phyloP scores from a whole-genome alignment of 2,888 invertebrate species.

The Chouioia cunea region DNA sequence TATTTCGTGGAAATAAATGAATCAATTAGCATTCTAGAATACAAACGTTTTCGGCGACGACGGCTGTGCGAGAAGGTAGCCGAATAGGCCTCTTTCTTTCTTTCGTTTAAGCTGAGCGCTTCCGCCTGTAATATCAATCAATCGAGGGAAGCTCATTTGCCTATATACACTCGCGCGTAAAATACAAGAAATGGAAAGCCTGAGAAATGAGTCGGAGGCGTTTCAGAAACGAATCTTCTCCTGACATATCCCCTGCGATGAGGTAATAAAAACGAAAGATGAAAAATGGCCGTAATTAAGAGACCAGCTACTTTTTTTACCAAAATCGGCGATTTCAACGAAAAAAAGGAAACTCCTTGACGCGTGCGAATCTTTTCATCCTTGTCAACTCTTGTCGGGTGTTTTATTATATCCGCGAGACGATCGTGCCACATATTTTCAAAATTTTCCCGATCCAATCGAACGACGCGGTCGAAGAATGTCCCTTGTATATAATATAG shows the following conservation, averaged over 20 bases:
- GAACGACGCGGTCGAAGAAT: too few relatives aligned
- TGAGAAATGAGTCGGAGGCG: slow-evolving; percentile 21
- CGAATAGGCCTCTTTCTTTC: slow-evolving; percentile 10
- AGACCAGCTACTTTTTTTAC: slow-evolving; percentile 27
- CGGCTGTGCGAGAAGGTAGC: slow-evolving; percentile 16
- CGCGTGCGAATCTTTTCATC: too few relatives aligned
- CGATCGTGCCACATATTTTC: too few relatives aligned
- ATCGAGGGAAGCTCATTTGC: slow-evolving; percentile 40
- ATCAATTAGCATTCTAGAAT: slow-evolving; percentile 45
- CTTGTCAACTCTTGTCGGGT: not conserved
- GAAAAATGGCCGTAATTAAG: slow-evolving; percentile 42
- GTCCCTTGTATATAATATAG: too few relatives aligned
- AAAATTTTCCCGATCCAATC: not conserved
- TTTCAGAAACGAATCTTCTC: not conserved
- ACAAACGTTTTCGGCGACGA: slow-evolving; percentile 20
- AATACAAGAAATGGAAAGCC: slow-evolving; percentile 5
- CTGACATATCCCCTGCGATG: not conserved
- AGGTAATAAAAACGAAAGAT: slow-evolving; percentile 33
- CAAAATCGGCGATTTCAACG: slow-evolving; percentile 48
- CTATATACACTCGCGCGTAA: slow-evolving; percentile 9
- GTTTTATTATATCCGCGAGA: not conserved
- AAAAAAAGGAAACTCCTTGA: not conserved
- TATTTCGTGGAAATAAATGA: slow-evolving; percentile 40
- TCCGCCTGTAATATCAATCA: slow-evolving; percentile 40
- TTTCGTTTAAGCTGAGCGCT: not conserved